Evolutionary conservation across 2,113 vertebrate species (phyloP).

Genomic region (Aix galericulata): DNA sequence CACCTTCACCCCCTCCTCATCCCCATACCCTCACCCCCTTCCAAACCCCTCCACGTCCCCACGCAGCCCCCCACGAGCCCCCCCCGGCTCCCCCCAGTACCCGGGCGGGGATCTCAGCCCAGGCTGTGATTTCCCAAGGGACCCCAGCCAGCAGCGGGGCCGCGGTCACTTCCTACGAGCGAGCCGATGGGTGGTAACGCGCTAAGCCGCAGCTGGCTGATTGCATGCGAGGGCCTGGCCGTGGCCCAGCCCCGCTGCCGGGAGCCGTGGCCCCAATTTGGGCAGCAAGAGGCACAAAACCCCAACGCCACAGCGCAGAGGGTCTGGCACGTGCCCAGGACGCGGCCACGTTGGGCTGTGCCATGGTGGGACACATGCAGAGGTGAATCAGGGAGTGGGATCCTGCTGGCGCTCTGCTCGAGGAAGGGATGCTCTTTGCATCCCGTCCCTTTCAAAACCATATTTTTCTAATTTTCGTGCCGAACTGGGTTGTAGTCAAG

Average conservation of each 20-base stretch:
- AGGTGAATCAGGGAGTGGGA: background rate
- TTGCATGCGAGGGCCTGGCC: background rate
- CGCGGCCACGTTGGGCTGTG: background rate
- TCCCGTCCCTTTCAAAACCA: slow-evolving; percentile 16
- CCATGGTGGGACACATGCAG: accelerated
- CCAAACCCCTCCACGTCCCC: background rate
- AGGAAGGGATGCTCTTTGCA: background rate
- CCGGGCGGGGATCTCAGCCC: background rate
- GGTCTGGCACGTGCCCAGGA: accelerated
- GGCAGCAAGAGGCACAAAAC: background rate
- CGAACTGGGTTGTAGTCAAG: background rate
- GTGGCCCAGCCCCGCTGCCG: background rate
- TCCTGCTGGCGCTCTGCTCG: accelerated
- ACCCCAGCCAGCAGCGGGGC: background rate
- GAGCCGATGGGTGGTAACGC: background rate
- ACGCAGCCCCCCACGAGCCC: no score
- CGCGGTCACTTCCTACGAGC: background rate
- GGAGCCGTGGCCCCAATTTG: background rate
- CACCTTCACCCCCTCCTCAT: background rate
- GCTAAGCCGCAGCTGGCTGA: background rate
- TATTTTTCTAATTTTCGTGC: slow-evolving; percentile 36
- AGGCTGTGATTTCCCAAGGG: background rate
- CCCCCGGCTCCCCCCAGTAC: accelerated
- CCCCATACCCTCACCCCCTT: background rate
- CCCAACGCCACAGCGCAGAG: accelerated